Conservation (phyloP, 2,888 invertebrate genomes). For the Subacronicta megacephala region DNA sequence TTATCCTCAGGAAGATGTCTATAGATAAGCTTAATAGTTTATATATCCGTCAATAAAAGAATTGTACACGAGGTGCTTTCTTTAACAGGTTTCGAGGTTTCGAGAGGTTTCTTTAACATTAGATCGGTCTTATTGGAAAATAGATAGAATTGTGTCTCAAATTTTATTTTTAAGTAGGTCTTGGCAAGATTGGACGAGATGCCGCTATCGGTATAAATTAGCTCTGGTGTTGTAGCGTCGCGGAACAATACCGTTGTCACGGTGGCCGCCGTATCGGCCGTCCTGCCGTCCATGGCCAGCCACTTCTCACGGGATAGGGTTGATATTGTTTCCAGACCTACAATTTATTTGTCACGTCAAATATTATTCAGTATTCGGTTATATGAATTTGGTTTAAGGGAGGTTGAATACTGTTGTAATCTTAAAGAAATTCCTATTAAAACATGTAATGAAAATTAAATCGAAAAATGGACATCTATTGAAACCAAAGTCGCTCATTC, state of each 20-base stretch:
- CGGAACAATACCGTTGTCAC: conserved; percentile 83
- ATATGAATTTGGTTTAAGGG: background rate
- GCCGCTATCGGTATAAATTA: conserved; percentile 85
- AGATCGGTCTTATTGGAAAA: conserved; percentile 3
- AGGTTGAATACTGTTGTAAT: no score
- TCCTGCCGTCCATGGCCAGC: conserved; percentile 68
- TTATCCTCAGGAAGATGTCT: no score
- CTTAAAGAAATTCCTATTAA: background rate
- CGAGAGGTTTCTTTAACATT: conserved; percentile 1
- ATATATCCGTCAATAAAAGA: background rate
- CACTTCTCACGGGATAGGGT: conserved; percentile 67
- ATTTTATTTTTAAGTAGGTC: conserved; percentile 46
- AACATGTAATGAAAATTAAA: background rate
- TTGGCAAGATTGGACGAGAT: conserved; percentile 70
- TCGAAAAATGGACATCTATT: conserved; percentile 1
- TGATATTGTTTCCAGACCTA: conserved; percentile 10
- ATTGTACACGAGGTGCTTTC: background rate
- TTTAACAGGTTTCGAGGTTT: no score
- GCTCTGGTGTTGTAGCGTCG: conserved; percentile 75
- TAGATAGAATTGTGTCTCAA: conserved; percentile 14
- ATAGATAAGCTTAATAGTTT: no score
- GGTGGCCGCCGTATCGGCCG: conserved; percentile 78
- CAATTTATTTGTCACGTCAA: background rate
- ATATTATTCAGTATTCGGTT: no score
- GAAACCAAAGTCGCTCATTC: conserved; percentile 8